Conservation (phyloP, 2,888 invertebrate genomes). For the Parelbella ahira region DNA sequence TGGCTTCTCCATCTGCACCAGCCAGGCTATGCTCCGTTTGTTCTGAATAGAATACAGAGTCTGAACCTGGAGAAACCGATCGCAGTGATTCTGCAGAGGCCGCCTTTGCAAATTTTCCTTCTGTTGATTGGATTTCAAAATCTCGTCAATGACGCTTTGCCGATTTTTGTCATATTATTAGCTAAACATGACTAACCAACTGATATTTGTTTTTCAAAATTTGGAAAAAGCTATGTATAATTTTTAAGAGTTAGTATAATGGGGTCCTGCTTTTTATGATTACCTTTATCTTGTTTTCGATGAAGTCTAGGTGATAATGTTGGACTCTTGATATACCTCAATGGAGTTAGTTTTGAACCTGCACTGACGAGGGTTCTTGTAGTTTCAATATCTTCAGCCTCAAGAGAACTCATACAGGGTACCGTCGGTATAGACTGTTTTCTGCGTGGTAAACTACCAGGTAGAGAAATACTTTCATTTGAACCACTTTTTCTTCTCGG, state of each 20-base stretch:
- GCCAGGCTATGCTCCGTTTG: slow-evolving; percentile 80
- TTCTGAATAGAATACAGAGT: slow-evolving; percentile 94
- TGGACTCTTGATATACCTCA: slow-evolving; percentile 67
- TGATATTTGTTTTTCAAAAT: slow-evolving; percentile 2
- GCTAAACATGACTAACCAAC: slow-evolving; percentile 8
- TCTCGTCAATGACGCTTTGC: slow-evolving; percentile 22
- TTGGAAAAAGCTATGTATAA: slow-evolving; percentile 13
- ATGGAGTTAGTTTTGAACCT: slow-evolving; percentile 69
- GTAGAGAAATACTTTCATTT: slow-evolving; percentile 83
- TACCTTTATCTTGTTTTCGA: slow-evolving; percentile 64
- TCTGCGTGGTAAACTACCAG: slow-evolving; percentile 82
- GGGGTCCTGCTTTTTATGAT: too few relatives aligned
- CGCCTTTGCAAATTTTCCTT: slow-evolving; percentile 84
- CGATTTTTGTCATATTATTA: slow-evolving; percentile 9
- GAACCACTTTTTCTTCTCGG: slow-evolving; percentile 75
- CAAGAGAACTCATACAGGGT: slow-evolving; percentile 69
- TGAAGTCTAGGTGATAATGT: slow-evolving; percentile 78
- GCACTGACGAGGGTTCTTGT: slow-evolving; percentile 71
- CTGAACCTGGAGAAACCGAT: slow-evolving; percentile 94
- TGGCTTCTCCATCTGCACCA: slow-evolving; percentile 77
- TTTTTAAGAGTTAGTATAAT: too few relatives aligned
- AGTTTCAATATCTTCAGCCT: slow-evolving; percentile 75
- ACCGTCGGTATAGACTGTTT: slow-evolving; percentile 79
- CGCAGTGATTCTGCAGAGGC: slow-evolving; percentile 92
- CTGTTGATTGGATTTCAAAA: slow-evolving; percentile 38